A percentile compares a stretch with the other conserved stretches of the same genome.
phyloP scores from a whole-genome alignment of 2,888 invertebrate species.

The Tinea pellionella region DNA sequence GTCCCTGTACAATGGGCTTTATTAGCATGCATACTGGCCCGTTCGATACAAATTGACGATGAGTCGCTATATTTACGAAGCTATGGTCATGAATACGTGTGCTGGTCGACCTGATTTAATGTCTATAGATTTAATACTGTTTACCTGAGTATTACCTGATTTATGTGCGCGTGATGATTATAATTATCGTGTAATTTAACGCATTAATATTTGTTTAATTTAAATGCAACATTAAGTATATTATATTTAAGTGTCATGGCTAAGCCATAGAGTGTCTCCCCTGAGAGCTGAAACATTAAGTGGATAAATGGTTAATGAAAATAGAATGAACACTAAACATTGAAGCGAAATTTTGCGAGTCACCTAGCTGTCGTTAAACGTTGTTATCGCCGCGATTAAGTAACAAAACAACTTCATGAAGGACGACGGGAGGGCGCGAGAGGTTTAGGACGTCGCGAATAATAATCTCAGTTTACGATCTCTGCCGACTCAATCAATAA shows the following conservation, averaged over 20 bases:
- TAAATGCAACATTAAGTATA: not conserved
- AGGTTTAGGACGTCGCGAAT: conserved; percentile 48
- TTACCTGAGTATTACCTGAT: no score
- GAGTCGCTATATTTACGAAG: conserved; percentile 34
- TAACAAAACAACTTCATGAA: conserved; percentile 59
- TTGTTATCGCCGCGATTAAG: conserved; percentile 69
- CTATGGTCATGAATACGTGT: not conserved
- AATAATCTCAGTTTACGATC: conserved; percentile 69
- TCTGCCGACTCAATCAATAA: conserved; percentile 69
- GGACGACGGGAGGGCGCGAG: conserved; percentile 30
- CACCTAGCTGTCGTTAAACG: conserved; percentile 69
- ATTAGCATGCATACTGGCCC: conserved; percentile 48
- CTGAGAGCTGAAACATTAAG: conserved; percentile 67
- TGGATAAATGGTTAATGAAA: conserved; percentile 70
- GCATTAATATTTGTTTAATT: not conserved
- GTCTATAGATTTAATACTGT: no score
- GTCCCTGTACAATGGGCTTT: conserved; percentile 49
- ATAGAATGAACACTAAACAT: conserved; percentile 70
- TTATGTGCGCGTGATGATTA: no score
- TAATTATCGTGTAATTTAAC: no score
- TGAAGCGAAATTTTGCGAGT: conserved; percentile 67
- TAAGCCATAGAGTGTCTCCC: conserved; percentile 29
- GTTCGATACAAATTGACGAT: conserved; percentile 53
- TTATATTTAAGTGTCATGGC: not conserved
- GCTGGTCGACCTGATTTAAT: no score